phyloP scores from a whole-genome alignment of 1,140 invertebrate species.

The Solenopsis invicta region DNA sequence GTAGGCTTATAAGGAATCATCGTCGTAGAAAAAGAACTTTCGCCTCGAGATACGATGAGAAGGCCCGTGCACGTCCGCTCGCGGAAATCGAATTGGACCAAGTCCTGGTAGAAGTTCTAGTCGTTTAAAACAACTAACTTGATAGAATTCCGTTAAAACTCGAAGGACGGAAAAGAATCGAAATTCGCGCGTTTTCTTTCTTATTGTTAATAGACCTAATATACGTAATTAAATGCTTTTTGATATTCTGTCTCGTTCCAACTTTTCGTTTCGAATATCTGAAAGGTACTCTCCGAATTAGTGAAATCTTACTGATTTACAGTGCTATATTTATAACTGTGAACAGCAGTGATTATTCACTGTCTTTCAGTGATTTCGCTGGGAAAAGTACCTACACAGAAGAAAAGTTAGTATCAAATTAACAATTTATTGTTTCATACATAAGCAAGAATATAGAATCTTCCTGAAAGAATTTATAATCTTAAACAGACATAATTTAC shows the following conservation, averaged over 20 bases:
- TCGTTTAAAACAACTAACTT: conserved; percentile 50
- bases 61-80: neutral
- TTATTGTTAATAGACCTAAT: neutral
- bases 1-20: neutral
- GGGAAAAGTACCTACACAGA: no score
- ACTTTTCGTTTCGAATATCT: neutral
- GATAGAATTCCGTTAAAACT: neutral
- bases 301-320: no score
- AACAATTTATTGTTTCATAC: no score
- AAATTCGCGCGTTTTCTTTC: neutral
- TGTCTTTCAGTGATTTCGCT: no score
- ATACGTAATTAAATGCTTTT: neutral
- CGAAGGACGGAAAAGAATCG: neutral
- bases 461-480: no score
- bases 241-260: neutral
- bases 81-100: conserved; percentile 33
- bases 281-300: no score
- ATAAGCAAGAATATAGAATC: no score
- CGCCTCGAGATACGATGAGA: conserved; percentile 32
- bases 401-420: no score
- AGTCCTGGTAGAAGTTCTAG: conserved; percentile 6
- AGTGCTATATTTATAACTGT: no score
- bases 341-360: no score
- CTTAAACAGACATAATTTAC: no score
- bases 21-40: conserved; percentile 11